A percentile compares a stretch with the other conserved stretches of the same genome.
These are phyloP conservation scores for Bombyx mori DNA, from an alignment of 1,140 invertebrate genomes.

Conservation along the genomic window DNA sequence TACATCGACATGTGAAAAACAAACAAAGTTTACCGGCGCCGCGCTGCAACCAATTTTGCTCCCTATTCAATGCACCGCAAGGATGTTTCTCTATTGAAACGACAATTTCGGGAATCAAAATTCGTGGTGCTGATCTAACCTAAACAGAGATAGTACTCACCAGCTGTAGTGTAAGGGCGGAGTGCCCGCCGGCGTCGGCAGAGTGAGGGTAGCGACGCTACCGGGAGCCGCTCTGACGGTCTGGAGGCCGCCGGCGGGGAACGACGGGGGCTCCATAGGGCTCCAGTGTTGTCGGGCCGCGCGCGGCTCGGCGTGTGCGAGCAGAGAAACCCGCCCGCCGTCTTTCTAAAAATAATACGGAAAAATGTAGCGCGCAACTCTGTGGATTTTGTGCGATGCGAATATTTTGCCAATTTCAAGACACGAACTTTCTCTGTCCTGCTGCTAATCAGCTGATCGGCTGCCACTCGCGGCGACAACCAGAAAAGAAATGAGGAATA, in stretches of 20 bases:
- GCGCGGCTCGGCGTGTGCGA: constrained; percentile 51
- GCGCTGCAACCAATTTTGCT: constrained; percentile 17
- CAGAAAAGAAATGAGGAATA: background rate
- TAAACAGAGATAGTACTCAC: constrained; percentile 34
- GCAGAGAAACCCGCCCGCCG: constrained; percentile 33
- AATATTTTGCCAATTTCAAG: constrained; percentile 48
- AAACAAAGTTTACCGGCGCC: constrained; percentile 49
- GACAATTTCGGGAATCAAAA: constrained; percentile 1
- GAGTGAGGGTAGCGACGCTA: constrained; percentile 25
- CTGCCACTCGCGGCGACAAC: background rate
- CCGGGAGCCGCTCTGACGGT: constrained; percentile 43
- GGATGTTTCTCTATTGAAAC: background rate
- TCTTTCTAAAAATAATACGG: constrained; percentile 64
- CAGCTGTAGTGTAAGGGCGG: constrained; percentile 51
- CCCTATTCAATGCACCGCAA: constrained; percentile 1
- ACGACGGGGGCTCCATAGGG: constrained; percentile 53
- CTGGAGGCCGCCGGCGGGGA: constrained; percentile 28
- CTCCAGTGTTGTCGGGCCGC: constrained; percentile 49
- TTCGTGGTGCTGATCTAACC: constrained; percentile 8
- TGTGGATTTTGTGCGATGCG: constrained; percentile 43
- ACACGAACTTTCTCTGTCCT: constrained; percentile 16
- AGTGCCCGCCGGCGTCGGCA: constrained; percentile 42
- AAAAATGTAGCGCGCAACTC: constrained; percentile 54
- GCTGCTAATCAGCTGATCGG: constrained; percentile 29
- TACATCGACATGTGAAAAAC: constrained; percentile 59